A percentile compares a stretch with the other conserved stretches of the same genome.
Evolutionary conservation across 2,113 vertebrate species (phyloP).

Genomic region (rabbit (Oryctolagus cuniculus)): DNA sequence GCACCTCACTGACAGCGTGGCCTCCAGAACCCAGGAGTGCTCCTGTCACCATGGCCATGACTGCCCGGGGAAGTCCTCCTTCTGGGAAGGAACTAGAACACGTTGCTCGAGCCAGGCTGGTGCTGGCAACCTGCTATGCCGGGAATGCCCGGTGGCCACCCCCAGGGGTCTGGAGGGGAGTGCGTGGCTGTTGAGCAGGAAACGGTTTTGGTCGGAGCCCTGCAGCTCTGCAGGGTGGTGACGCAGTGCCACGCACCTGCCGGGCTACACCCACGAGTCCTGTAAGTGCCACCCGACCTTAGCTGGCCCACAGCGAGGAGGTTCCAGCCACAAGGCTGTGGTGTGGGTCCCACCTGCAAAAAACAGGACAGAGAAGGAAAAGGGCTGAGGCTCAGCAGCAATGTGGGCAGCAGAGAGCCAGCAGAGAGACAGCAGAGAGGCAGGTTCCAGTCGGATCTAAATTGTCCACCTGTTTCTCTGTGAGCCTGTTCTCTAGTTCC

Average conservation of each 20-base stretch:
- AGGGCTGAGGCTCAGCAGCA: neutral
- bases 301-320: neutral
- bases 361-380: neutral
- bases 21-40: conserved; percentile 53
- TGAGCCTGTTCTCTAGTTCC: conserved; percentile 1
- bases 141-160: neutral
- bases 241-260: neutral
- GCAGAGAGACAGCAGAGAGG: too few relatives aligned
- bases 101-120: conserved; percentile 26
- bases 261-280: neutral
- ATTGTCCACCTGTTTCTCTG: neutral
- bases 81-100: conserved; percentile 39
- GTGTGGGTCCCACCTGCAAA: neutral
- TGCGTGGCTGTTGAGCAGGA: conserved; percentile 57
- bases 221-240: neutral
- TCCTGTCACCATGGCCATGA: neutral
- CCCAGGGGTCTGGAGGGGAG: conserved; percentile 32
- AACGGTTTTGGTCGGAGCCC: conserved; percentile 1
- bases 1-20: conserved; percentile 57
- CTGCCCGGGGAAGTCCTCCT: neutral
- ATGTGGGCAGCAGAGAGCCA: neutral
- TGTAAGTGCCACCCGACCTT: fast-evolving
- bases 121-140: conserved; percentile 22
- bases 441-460: neutral
- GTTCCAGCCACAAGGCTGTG: neutral